Evolutionary conservation across 2,113 vertebrate genomes (phyloP).

Genomic region (Gopherus evgoodei): DNA sequence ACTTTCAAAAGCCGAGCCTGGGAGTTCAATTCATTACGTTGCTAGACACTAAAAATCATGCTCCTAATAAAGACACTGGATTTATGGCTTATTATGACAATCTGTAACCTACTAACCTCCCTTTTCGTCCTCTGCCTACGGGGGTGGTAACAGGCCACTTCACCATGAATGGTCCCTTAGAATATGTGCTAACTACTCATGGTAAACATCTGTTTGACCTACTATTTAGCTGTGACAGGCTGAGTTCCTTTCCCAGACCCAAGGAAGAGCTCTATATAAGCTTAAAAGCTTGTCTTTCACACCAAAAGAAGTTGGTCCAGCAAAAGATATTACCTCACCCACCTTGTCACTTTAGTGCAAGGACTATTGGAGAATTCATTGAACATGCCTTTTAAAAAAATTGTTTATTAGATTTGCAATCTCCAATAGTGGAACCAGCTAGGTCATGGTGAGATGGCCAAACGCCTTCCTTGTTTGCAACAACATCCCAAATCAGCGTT

Average conservation of each 20-base stretch:
- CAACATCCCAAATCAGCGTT: neutral
- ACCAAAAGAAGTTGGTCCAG: neutral
- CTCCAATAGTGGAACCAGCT: neutral
- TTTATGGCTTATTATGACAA: neutral
- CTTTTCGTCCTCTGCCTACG: neutral
- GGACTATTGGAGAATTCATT: neutral
- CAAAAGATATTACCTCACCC: neutral
- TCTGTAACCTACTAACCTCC: neutral
- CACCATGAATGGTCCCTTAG: neutral
- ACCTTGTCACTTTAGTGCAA: neutral
- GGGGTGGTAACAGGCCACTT: neutral
- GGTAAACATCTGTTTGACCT: neutral
- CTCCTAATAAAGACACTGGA: neutral
- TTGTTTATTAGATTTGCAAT: neutral
- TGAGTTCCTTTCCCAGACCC: neutral
- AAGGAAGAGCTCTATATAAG: neutral
- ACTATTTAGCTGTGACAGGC: neutral
- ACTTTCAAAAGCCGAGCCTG: neutral
- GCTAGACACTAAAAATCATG: neutral
- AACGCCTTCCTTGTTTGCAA: neutral
- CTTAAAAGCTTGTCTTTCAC: neutral
- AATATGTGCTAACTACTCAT: neutral
- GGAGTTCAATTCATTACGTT: neutral
- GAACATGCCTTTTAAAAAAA: neutral
- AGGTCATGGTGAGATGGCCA: fast-evolving